These are phyloP conservation scores for Lacerta viridis DNA, from an alignment of 2,797 vertebrate species.

Conservation along the genomic window DNA sequence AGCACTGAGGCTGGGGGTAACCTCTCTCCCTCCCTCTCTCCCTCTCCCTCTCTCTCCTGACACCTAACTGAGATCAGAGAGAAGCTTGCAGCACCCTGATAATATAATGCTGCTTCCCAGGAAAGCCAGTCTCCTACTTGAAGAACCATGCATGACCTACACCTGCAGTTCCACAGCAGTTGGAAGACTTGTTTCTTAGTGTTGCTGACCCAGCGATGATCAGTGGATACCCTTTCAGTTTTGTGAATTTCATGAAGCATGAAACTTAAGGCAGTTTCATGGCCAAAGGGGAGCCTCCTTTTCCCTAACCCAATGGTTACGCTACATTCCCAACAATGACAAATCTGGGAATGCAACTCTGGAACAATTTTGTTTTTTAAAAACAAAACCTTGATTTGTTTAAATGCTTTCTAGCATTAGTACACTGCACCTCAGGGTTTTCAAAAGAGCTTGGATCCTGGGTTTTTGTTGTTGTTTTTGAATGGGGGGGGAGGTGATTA, in stretches of 20 bases:
- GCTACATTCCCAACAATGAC: neutral
- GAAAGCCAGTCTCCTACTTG: neutral
- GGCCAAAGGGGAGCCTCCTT: neutral
- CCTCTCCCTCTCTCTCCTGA: neutral
- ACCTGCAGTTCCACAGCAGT: neutral
- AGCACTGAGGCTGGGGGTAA: neutral
- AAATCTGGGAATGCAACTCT: neutral
- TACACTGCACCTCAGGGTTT: neutral
- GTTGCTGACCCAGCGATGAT: neutral
- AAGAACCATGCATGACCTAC: neutral
- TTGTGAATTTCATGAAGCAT: neutral
- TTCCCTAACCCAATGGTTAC: too few relatives aligned
- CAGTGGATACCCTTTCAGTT: neutral
- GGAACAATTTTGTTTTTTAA: neutral
- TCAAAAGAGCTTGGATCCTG: neutral
- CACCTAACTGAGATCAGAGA: neutral
- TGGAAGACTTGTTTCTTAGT: neutral
- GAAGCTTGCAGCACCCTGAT: neutral
- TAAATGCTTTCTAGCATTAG: neutral
- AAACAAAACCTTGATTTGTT: neutral
- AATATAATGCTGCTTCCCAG: neutral
- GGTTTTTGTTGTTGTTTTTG: neutral
- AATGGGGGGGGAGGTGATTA: constrained; percentile 1
- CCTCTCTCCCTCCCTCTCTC: neutral
- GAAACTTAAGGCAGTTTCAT: neutral